Conservation (phyloP, 2,888 invertebrate genomes). For the Orchesellides sinensis region DNA sequence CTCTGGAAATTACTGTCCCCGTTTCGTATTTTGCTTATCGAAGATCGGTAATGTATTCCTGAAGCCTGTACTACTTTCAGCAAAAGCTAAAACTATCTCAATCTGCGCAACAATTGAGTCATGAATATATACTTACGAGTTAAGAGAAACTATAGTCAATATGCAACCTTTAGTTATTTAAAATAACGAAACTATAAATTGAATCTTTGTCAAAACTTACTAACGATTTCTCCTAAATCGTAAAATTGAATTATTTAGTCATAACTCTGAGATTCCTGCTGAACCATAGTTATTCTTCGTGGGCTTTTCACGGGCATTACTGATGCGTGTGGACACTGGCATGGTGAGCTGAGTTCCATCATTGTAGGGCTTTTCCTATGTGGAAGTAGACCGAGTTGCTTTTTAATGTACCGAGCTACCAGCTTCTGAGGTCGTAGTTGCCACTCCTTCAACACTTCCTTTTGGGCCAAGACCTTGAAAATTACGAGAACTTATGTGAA, state of each 20-base stretch:
- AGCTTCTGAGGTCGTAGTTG: slow-evolving; percentile 92
- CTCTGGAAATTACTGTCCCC: no score
- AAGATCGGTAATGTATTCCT: no score
- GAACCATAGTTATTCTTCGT: slow-evolving; percentile 90
- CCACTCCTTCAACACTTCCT: slow-evolving; percentile 93
- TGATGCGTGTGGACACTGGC: slow-evolving; percentile 79
- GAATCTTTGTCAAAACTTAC: no score
- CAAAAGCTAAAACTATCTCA: no score
- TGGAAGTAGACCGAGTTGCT: slow-evolving; percentile 85
- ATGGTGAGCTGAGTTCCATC: slow-evolving; percentile 42
- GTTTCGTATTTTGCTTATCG: no score
- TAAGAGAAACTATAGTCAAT: no score
- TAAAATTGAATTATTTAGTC: slow-evolving; percentile 32
- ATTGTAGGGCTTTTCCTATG: slow-evolving; percentile 24
- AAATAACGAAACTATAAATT: no score
- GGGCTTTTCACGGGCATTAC: slow-evolving; percentile 91
- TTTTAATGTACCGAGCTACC: slow-evolving; percentile 89
- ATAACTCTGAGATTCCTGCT: slow-evolving; percentile 82
- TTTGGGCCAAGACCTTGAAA: slow-evolving; percentile 87
- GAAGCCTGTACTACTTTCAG: no score
- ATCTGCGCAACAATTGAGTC: no score
- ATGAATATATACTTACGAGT: no score
- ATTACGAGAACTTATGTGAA: slow-evolving; percentile 61
- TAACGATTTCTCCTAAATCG: no score
- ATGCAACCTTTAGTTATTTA: no score